A percentile compares a stretch with the other conserved stretches of the same genome.
phyloP scores from a whole-genome alignment of 1,140 invertebrate genomes.

The Pseudachorutes palmiensis region DNA sequence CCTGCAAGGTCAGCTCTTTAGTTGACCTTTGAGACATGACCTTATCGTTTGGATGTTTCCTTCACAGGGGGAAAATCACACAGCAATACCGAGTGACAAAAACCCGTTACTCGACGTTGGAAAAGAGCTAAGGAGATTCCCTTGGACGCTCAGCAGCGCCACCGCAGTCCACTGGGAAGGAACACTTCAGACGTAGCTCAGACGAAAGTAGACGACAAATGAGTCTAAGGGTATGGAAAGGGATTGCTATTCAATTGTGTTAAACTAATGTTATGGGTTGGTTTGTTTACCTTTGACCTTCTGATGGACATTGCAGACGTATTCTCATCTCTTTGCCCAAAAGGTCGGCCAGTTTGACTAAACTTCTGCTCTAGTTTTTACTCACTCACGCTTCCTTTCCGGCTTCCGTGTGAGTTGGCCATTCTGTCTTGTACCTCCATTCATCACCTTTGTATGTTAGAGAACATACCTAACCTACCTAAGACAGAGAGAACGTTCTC shows the following conservation, averaged over 20 bases:
- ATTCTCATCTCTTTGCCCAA: slow-evolving; percentile 48
- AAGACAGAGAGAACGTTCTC: no score
- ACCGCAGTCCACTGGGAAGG: background rate
- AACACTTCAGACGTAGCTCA: slow-evolving; percentile 30
- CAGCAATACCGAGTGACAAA: slow-evolving; percentile 37
- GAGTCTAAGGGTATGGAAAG: slow-evolving; percentile 35
- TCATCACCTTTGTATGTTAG: background rate
- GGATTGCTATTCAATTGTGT: no score
- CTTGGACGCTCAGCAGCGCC: slow-evolving; percentile 27
- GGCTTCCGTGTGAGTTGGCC: background rate
- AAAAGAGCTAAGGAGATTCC: slow-evolving; percentile 33
- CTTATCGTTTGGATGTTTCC: no score
- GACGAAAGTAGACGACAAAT: slow-evolving; percentile 35
- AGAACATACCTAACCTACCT: background rate
- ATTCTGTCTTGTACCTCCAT: background rate
- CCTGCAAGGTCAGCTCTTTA: slow-evolving; percentile 64
- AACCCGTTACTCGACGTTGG: slow-evolving; percentile 23
- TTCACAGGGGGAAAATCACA: slow-evolving; percentile 37
- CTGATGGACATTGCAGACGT: slow-evolving; percentile 31
- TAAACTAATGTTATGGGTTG: no score
- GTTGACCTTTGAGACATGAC: no score
- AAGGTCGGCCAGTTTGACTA: slow-evolving; percentile 44
- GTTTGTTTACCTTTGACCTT: no score
- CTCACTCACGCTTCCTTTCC: background rate
- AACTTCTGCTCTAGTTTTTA: slow-evolving; percentile 24